A percentile compares a stretch with the other conserved stretches of the same genome.
Evolutionary conservation across 2,797 vertebrate genomes (phyloP).

Genomic region (Mormyrus hasselquistii): DNA sequence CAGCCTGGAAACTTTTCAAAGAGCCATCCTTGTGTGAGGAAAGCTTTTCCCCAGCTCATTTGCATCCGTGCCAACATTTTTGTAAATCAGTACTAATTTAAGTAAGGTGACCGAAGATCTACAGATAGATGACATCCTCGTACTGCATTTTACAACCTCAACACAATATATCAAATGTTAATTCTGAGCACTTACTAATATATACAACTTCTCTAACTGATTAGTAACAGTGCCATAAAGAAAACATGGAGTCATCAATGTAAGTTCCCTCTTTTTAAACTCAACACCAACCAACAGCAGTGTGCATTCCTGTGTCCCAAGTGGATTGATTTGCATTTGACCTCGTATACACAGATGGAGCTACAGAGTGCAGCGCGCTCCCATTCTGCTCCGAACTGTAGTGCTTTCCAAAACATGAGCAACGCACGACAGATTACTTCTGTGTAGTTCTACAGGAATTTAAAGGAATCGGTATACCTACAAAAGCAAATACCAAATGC

Average conservation of each 20-base stretch:
- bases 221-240: not conserved
- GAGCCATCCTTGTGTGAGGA: not conserved
- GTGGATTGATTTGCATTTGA: not conserved
- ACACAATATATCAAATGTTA: not conserved
- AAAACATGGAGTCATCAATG: not conserved
- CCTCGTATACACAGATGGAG: not conserved
- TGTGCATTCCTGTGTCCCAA: slow-evolving; percentile 3
- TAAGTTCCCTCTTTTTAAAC: not conserved
- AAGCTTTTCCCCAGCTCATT: slow-evolving; percentile 10
- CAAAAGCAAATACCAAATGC: not conserved
- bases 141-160: slow-evolving; percentile 4
- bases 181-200: slow-evolving; percentile 2
- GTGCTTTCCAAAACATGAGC: not conserved
- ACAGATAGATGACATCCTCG: not conserved
- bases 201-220: not conserved
- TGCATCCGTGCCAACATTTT: not conserved
- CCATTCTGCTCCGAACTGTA: not conserved
- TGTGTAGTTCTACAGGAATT: not conserved
- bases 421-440: not conserved
- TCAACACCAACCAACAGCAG: not conserved
- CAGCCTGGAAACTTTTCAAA: not conserved
- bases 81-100: slow-evolving; percentile 5
- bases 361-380: not conserved
- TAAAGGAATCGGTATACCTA: not conserved
- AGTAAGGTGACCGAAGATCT: not conserved